Base-by-base conservation (phyloP, 2,113 vertebrate genomes). In the Bagarius yarrelli region DNA sequence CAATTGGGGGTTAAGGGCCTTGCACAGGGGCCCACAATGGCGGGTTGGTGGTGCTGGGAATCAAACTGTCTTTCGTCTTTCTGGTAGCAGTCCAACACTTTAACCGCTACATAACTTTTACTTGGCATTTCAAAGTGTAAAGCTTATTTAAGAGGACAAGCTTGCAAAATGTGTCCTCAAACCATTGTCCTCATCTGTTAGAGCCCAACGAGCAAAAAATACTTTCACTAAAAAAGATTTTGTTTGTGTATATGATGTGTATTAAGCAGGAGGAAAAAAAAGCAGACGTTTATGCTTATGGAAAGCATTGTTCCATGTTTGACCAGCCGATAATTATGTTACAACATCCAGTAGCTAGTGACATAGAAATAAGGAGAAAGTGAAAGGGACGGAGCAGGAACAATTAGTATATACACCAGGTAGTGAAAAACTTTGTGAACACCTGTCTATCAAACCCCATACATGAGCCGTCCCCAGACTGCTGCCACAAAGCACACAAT, bases 131-230 rank as follows among this genome's bases (percentile, higher is more conserved):
- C n/a, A n/a, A 30, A 14, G n/a, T 3, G 13, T 23, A 69, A 70
- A 50, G 15, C 67, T 69, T 69, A 67, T 69, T 44, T 69, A 69
- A n/a, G 13, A n/a, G 13, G 64, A 69, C 34, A 69, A 44, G 63
- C 34, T 66, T 32, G 21, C 34, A 25, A 44, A 69, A n/a, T 47
- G 36, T 19, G n/a, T n/a, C n/a, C n/a, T n/a, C n/a, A n/a, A n/a
- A 71, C 21, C 44, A 71, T 50, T 71, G 15, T 15, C 2, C 5
- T 47, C 23, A 69, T n/a, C 66, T 47, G 47, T 25, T 15, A 44
- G 23, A 69, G 12, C 14, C 36, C 36, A 47, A 16, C 1, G 5
- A 69, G 13, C 21, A 69, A 69, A 34, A 19, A 11, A 11, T 11
- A 61, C n/a, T n/a, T n/a, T n/a, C n/a, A n/a, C n/a, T n/a, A n/a